Conservation (phyloP, 2,113 vertebrate genomes). For the Nanorana parkeri region DNA sequence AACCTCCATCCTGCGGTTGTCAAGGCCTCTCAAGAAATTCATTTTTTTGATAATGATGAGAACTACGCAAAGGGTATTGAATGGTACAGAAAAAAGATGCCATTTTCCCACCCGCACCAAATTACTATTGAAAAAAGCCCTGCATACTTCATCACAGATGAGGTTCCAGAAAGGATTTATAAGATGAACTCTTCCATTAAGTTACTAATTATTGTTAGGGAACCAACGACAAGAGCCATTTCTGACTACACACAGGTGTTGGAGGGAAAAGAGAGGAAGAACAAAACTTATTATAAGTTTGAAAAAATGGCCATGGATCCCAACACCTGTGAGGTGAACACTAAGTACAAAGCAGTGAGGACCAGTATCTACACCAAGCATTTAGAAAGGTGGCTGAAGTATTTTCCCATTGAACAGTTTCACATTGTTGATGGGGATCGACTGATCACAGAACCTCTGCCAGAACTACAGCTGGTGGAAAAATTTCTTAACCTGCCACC, state of each 20-base stretch:
- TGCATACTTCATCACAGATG: constrained; percentile 93
- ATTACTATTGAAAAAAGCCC: constrained; percentile 98
- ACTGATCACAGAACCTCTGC: constrained; percentile 91
- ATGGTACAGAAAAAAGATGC: constrained; percentile 97
- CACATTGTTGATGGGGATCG: constrained; percentile 94
- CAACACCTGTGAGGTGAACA: constrained; percentile 92
- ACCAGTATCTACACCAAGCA: constrained; percentile 98
- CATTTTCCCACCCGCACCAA: constrained; percentile 93
- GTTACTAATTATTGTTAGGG: constrained; percentile 92
- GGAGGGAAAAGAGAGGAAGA: constrained; percentile 94
- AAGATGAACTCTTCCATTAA: constrained; percentile 98
- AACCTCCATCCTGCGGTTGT: constrained; percentile 94
- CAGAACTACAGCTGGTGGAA: constrained; percentile 92
- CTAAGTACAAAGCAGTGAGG: constrained; percentile 93
- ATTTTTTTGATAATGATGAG: constrained; percentile 95
- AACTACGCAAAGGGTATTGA: constrained; percentile 93
- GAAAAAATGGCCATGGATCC: constrained; percentile 91
- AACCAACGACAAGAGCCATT: constrained; percentile 92
- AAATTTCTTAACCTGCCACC: constrained; percentile 92
- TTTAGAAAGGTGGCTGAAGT: constrained; percentile 93
- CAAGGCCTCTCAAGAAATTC: constrained; percentile 97
- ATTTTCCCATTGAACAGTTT: constrained; percentile 92
- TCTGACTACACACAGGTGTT: constrained; percentile 97
- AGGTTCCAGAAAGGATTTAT: constrained; percentile 96
- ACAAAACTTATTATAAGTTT: constrained; percentile 95